A percentile compares a stretch with the other conserved stretches of the same genome.
Conservation (phyloP, 2,888 invertebrate species). For the Bellardia bayeri region DNA sequence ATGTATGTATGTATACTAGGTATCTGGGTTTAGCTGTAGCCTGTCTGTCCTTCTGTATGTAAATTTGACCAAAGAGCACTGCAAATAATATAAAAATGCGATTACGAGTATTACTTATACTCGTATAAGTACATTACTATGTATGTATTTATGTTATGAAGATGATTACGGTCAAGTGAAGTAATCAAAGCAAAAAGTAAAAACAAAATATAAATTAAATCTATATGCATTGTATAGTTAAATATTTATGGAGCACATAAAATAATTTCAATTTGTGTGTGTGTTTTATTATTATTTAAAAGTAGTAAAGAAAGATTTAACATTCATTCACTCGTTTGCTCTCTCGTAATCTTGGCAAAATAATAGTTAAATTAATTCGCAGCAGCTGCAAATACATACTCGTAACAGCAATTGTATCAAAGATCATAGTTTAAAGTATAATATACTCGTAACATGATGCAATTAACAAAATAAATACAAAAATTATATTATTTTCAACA, state of each 20-base stretch:
- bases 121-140: constrained; percentile 11
- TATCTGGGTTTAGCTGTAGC: neutral
- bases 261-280: neutral
- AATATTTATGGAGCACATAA: constrained; percentile 29
- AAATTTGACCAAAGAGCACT: constrained; percentile 16
- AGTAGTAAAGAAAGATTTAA: neutral
- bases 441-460: constrained; percentile 34
- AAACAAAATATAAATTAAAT: constrained; percentile 7
- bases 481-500: neutral
- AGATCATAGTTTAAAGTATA: constrained; percentile 69
- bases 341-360: constrained; percentile 18
- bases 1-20: too few relatives aligned
- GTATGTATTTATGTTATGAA: constrained; percentile 30
- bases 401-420: constrained; percentile 23
- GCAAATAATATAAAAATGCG: constrained; percentile 26
- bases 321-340: constrained; percentile 5
- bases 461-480: constrained; percentile 60
- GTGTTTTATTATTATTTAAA: constrained; percentile 12
- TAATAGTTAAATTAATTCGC: constrained; percentile 46
- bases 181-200: constrained; percentile 54
- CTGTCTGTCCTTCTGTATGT: constrained; percentile 8
- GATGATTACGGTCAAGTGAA: constrained; percentile 69
- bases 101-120: constrained; percentile 7
- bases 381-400: constrained; percentile 14
- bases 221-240: neutral